Evolutionary conservation across 2,113 vertebrate species (phyloP), one percentile per base, ranked within the genome.

Genomic region (Ploceus nigricollis): DNA sequence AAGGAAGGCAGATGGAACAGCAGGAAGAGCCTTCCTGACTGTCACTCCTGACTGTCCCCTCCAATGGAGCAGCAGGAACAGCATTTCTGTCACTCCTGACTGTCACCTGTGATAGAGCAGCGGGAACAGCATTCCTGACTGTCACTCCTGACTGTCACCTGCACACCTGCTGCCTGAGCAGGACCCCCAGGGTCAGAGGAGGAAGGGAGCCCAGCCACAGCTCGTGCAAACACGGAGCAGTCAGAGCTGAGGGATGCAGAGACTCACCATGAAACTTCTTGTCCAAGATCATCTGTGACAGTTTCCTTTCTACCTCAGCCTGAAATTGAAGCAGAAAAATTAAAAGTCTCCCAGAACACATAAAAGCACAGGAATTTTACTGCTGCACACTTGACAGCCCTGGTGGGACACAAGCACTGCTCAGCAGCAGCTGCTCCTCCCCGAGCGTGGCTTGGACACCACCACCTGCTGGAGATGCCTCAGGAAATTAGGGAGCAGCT

Each of bases 261-360:
- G 44, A 97, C 98, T 98, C 98, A 99, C 99, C 99, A 31, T 99
- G 99, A 98, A 99, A 99, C 96, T 99, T 99, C 98, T 99, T 99
- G 97, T 99, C 99, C 98, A 99, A 97, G 97, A 99, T 99, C 99
- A 99, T 99, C 97, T 99, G 99, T 96, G 99, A 99, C 96, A 99
- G 98, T 97, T 99, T 99, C 96, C 99, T 99, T 98, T 99, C 99
- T 94, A 99, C 99, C 44, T 99, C 99, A 11, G 98, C 99, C 99
- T 99, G 97, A 83, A 98, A 98, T 37, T 16, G 80, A 97, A 98
- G 68, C 92, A 97, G 60, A 96, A 56, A 85, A 81, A 93, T 96
- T 68, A 80, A 51, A 87, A 91, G 56, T 44, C 68, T 94, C 91
- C 28, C 19, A 2, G 61, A 82, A 85, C 12, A 35, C 6, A 16